phyloP scores from a whole-genome alignment of 2,888 invertebrate genomes.

The Cheilosia variabilis region DNA sequence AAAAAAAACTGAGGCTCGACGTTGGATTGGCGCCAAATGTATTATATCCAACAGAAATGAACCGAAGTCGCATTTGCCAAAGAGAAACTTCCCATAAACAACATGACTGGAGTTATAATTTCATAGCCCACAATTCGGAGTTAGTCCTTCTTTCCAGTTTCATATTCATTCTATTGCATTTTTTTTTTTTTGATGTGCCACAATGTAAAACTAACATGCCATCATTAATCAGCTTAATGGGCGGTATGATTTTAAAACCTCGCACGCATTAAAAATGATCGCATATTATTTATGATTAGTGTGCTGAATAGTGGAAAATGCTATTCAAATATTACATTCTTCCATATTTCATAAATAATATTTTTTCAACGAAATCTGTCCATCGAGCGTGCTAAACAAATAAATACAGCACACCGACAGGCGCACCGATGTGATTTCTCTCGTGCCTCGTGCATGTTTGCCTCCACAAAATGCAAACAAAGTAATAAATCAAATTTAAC shows the following conservation, averaged over 20 bases:
- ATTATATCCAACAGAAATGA: too few relatives aligned
- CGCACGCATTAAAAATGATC: slow-evolving; percentile 18
- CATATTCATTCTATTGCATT: neutral
- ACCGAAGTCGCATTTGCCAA: too few relatives aligned
- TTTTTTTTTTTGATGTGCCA: neutral
- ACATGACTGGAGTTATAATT: neutral
- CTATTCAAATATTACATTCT: slow-evolving; percentile 25
- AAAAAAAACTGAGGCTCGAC: too few relatives aligned
- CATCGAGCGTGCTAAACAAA: slow-evolving; percentile 29
- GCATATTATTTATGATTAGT: slow-evolving; percentile 44
- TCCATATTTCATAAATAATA: slow-evolving; percentile 31
- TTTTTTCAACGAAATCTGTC: slow-evolving; percentile 12
- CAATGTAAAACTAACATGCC: neutral
- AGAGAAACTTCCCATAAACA: neutral
- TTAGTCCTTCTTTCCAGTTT: too few relatives aligned
- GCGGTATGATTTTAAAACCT: slow-evolving; percentile 9
- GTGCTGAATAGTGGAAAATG: slow-evolving; percentile 20
- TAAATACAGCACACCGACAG: neutral
- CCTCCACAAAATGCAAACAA: slow-evolving; percentile 4
- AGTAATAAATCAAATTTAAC: slow-evolving; percentile 48
- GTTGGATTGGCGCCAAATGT: too few relatives aligned
- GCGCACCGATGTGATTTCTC: neutral
- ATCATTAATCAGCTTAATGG: slow-evolving; percentile 40
- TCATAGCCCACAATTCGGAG: neutral
- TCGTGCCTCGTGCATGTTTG: neutral